Base-by-base conservation (phyloP, 2,888 invertebrate genomes). In the Sipha maydis region DNA sequence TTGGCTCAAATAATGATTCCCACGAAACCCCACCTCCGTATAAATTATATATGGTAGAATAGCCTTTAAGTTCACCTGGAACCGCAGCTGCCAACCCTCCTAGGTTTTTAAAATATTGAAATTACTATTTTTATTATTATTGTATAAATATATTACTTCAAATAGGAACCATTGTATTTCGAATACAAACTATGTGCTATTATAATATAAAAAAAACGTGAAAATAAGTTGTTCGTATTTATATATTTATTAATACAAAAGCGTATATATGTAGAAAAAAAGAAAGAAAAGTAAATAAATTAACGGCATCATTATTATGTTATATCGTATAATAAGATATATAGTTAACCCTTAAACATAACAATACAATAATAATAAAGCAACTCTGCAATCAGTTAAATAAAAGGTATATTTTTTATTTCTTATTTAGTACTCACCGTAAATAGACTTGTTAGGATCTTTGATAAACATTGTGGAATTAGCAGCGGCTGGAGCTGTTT, bases 11-110 rank as follows among this genome's bases (percentile, higher is more conserved):
- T 41, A 98, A 92, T 0, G 95, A 94, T 76, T 92, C 92, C 98
- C 98, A 99, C 0, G 94, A 93, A 80, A 98, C 92, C 3, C 90
- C 91, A 1, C 97, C 97, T 9, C 95, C 90, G 61, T 90, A 90
- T 69, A 61, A 61, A 7, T n/a, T 1, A 7, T 79, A 28, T 25
- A 28, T 14, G 34, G 93, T 94, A 94, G 95, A 95, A 92, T 97
- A 97, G 3, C 98, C 98, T 88, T 94, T 93, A 25, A 98, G 92
- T 92, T 98, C 98, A 19, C 97, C 97, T 0, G 98, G 98, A 25
- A 98, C 96, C 25, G 95, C 98, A 25, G 96, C 94, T 0, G 97
- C 94, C 90, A 95, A 92, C 0, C 95, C 95, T 90, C 95, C 95
- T 93, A 91, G 71, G 48, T 14, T 48, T 48, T 48, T 14, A 11